Base-by-base conservation (phyloP, 37 sponge, comb jelly and placozoan genomes). In the Corticium candelabrum region DNA sequence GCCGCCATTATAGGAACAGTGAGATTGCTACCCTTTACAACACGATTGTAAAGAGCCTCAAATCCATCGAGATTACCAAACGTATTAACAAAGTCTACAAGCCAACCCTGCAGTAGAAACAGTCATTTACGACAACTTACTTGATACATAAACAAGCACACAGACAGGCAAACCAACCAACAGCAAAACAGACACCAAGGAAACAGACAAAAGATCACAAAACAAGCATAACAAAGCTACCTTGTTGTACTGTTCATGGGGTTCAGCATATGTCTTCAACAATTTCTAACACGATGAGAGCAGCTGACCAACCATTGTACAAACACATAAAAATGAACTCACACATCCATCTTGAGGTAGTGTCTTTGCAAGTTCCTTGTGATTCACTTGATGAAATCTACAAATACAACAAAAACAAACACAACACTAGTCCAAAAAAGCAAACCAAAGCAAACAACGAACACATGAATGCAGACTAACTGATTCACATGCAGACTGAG, bases 51-150 rank as follows among this genome's bases (percentile, higher is more conserved):
- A 33, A 92, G 83, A 1, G 43, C 71, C 33, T 82, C 76, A 72
- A 96, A 96, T 31, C 97, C 94, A 34, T 88, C 89, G 5, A 74
- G 41, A 1, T 79, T 37, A 4, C 97, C 97, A 81, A 96, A 96
- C 68, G 82, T 31, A 84, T 96, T 96, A 69, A 96, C 85, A 75
- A 93, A 67, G 76, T 96, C 97, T 57, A 90, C 76, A 74, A 96
- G 77, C 89, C 94, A 93, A 35, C 97, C 94, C 41, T 87, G 68
- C 1, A 82, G 78, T 11, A 33, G 68, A 29, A 76, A 31, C 29
- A 68, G 35, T 62, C 41, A 68, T 74, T 67, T 37, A 67, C 41
- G 76, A 27, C 79, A 32, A 3, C 56, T n/a, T n/a, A n/a, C n/a
- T n/a, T n/a, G 11, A 43, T 11, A 5, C 56, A 11, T 11, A 43